Conservation (phyloP, 2,888 invertebrate genomes). For the Philaethria dido region DNA sequence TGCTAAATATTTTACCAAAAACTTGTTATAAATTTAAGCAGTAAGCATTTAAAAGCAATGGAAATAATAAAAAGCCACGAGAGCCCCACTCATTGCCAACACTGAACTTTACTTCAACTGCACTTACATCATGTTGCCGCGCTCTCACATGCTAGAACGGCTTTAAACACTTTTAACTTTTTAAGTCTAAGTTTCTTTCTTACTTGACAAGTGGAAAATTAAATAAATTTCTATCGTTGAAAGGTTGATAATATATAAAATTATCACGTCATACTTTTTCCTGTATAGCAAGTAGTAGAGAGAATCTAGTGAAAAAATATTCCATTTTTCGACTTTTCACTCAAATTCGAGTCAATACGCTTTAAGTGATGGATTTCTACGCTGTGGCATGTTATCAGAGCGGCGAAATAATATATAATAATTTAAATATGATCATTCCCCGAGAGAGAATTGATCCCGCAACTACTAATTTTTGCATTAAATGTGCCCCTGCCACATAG, state of each 20-base stretch:
- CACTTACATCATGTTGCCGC: constrained; percentile 36
- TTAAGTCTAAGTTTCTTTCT: constrained; percentile 13
- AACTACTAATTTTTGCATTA: too few species aligned
- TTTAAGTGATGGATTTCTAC: too few species aligned
- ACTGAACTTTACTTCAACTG: constrained; percentile 29
- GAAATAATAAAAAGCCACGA: constrained; percentile 25
- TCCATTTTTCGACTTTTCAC: too few species aligned
- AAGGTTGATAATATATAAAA: background rate
- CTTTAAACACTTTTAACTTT: constrained; percentile 27
- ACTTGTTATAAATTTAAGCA: constrained; percentile 12
- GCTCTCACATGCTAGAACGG: constrained; percentile 31
- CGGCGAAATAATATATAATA: too few species aligned
- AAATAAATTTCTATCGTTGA: constrained; percentile 1
- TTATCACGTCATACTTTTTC: too few species aligned
- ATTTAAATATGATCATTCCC: too few species aligned
- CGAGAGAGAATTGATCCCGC: too few species aligned
- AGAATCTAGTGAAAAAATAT: too few species aligned
- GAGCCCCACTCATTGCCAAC: constrained; percentile 27
- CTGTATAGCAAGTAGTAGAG: too few species aligned
- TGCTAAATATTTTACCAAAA: background rate
- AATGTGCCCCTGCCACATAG: too few species aligned
- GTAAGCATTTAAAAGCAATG: constrained; percentile 21
- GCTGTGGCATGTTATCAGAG: too few species aligned
- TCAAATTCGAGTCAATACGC: too few species aligned
- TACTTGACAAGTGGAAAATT: constrained; percentile 5